Base-by-base conservation (phyloP, 2,888 invertebrate species). In the Scaptomyza polygonia region DNA sequence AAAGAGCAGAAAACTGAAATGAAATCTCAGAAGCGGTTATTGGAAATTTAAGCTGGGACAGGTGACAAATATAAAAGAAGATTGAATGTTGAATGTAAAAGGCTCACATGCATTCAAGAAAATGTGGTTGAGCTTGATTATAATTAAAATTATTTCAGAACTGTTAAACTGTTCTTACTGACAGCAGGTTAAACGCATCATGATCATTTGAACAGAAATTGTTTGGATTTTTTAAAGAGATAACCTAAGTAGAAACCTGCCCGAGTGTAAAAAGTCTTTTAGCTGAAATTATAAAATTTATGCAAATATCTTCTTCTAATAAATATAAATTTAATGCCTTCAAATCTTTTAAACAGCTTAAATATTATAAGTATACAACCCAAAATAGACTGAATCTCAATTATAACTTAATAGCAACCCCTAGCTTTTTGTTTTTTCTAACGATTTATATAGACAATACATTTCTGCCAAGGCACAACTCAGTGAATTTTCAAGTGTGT, bases 401-500 rank as follows among this genome's bases (percentile, higher is more conserved):
- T 47, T 25, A 56, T 56, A 39, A 2, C 18, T 39, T 54, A 30
- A 62, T 49, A 71, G 11, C 53, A 36, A 65, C 42, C 67, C 68
- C 14, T 3, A 3, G 21, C 16, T 18, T 21, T 53, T 56, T 36
- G 53, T 32, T 40, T 47, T n/a, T 6, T 16, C 5, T 11, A 51
- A 52, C 45, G 32, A 39, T 21, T 59, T 52, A 39, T 52, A 39
- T 58, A 53, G 48, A 51, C 44, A 67, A 62, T 62, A 45, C n/a
- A 44, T 52, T 57, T 53, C 39, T 18, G 9, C 7, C 30, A 44
- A 21, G 9, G 58, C 36, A 51, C 63, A 65, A 51, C 56, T 64
- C 63, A 77, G 12, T 68, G 72, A 68, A 68, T 79, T 68, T 43
- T 74, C 63, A 45, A 78, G 75, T 64, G 72, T 61, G 70, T 48